phyloP scores from a whole-genome alignment of 2,888 invertebrate genomes.

The Helobdella robusta region DNA sequence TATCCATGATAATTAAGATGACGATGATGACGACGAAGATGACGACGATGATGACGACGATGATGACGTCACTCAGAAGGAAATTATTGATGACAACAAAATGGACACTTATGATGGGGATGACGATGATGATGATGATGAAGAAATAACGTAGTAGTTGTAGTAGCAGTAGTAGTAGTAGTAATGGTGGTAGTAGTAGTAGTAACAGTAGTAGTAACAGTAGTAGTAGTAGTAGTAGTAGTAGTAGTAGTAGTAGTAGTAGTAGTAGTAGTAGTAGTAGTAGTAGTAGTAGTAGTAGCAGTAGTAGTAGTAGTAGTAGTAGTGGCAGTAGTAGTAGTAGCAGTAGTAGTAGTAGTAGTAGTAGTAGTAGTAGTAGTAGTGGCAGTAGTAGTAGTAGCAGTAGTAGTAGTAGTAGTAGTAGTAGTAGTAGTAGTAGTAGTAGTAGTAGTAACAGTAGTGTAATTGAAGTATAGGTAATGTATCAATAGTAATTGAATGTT shows the following conservation, averaged over 20 bases:
- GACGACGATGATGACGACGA: too few relatives aligned
- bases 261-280: constrained; percentile 22
- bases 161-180: too few relatives aligned
- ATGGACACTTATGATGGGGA: too few relatives aligned
- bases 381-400: neutral
- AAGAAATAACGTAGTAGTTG: neutral
- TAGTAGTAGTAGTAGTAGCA: constrained; percentile 21
- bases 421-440: constrained; percentile 3
- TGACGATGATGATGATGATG: neutral
- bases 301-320: neutral
- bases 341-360: constrained; percentile 1
- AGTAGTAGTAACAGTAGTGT: neutral
- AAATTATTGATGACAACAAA: too few relatives aligned
- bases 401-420: constrained; percentile 1
- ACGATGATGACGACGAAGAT: too few relatives aligned
- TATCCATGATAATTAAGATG: too few relatives aligned
- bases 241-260: constrained; percentile 23
- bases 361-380: constrained; percentile 3
- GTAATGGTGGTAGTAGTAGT: too few relatives aligned
- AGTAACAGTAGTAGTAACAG: constrained; percentile 16
- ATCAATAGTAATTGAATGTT: too few relatives aligned
- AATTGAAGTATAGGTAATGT: too few relatives aligned
- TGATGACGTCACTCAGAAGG: too few relatives aligned
- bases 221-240: constrained; percentile 20
- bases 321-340: constrained; percentile 1